phyloP scores from a whole-genome alignment of 2,797 vertebrate species.

The Ctenochaetus hawaiiensis region DNA sequence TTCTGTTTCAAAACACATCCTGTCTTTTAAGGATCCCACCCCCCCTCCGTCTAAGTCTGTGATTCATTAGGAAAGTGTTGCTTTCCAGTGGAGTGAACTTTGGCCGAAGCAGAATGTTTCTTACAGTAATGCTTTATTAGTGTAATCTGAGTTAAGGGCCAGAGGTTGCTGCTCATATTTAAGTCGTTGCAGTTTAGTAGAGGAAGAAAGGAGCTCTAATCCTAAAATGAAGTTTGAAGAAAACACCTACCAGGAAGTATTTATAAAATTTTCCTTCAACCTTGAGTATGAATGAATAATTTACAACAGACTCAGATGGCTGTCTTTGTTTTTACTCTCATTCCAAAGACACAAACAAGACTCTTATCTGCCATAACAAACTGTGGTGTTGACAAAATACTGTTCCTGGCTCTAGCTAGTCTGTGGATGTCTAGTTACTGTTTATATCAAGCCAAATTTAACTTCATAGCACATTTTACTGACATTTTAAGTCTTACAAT shows the following conservation, averaged over 20 bases:
- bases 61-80: conserved; percentile 70
- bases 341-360: conserved; percentile 15
- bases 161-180: conserved; percentile 59
- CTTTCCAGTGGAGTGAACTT: conserved; percentile 76
- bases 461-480: conserved; percentile 1
- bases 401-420: neutral
- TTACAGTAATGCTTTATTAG: conserved; percentile 67
- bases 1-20: conserved; percentile 28
- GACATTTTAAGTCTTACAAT: neutral
- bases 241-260: neutral
- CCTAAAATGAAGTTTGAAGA: conserved; percentile 8
- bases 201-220: neutral
- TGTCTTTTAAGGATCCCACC: conserved; percentile 17
- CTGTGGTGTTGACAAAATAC: conserved; percentile 58
- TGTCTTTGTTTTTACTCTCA: conserved; percentile 22
- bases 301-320: neutral
- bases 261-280: conserved; percentile 6
- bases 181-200: conserved; percentile 19
- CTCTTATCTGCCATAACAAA: conserved; percentile 47
- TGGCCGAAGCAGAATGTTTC: conserved; percentile 73
- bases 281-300: conserved; percentile 16
- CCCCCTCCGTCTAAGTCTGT: conserved; percentile 45
- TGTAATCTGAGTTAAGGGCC: conserved; percentile 74
- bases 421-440: neutral
- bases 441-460: conserved; percentile 15